These are phyloP conservation scores for Papilio polytes DNA, from an alignment of 1,140 invertebrate genomes.

Conservation along the genomic window DNA sequence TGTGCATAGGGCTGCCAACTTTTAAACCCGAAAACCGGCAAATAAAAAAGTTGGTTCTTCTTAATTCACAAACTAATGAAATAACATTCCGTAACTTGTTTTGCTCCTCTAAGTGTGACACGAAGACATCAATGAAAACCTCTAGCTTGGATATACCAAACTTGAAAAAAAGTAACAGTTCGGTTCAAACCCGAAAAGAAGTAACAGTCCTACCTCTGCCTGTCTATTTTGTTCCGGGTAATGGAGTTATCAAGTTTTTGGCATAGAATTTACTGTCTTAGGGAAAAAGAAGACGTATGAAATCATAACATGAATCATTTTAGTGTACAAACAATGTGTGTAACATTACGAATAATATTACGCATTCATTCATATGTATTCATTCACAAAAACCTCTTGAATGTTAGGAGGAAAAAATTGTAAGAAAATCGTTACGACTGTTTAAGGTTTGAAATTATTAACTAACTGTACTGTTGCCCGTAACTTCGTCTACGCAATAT, in stretches of 20 bases:
- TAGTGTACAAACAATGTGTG: conserved; percentile 1
- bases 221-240: background rate
- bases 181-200: no score
- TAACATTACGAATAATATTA: conserved; percentile 37
- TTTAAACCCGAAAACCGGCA: background rate
- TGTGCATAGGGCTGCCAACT: background rate
- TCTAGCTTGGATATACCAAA: no score
- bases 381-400: conserved; percentile 4
- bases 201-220: no score
- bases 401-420: conserved; percentile 11
- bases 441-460: background rate
- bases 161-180: no score
- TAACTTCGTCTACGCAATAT: no score
- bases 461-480: no score
- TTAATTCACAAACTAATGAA: no score
- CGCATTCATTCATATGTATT: conserved; percentile 11
- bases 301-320: conserved; percentile 28
- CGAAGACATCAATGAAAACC: no score
- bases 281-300: conserved; percentile 28
- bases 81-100: no score
- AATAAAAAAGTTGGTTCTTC: background rate
- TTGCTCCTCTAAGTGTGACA: no score
- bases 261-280: conserved; percentile 9
- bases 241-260: background rate
- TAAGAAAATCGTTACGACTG: background rate